A percentile compares a stretch with the other conserved stretches of the same genome.
Evolutionary conservation across 2,888 invertebrate species (phyloP).

Genomic region (Dasypolia templi): DNA sequence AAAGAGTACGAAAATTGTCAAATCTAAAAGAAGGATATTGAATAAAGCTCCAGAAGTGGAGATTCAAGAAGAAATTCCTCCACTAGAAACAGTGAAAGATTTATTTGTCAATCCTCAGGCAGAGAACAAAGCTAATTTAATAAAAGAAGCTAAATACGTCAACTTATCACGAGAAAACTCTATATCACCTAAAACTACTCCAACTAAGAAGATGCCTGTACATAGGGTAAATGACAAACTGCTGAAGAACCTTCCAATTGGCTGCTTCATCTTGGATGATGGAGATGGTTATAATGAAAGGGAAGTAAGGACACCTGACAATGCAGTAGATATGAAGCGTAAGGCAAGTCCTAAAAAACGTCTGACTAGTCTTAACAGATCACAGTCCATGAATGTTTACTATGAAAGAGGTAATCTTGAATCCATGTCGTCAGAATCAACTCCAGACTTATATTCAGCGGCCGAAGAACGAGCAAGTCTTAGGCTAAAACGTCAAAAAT

Average conservation of each 20-base stretch:
- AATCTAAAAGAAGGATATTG: conserved; percentile 83
- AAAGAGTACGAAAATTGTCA: conserved; percentile 89
- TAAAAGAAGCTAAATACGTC: conserved; percentile 86
- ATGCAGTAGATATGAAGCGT: conserved; percentile 67
- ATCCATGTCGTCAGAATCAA: conserved; percentile 80
- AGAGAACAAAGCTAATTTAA: conserved; percentile 84
- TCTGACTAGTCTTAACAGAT: conserved; percentile 75
- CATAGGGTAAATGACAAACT: conserved; percentile 83
- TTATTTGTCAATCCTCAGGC: conserved; percentile 85
- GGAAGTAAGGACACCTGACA: conserved; percentile 87
- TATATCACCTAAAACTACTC: conserved; percentile 83
- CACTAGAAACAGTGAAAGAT: conserved; percentile 80
- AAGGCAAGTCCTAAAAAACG: conserved; percentile 63
- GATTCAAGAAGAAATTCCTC: conserved; percentile 79
- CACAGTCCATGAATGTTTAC: conserved; percentile 83
- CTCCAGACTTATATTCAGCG: conserved; percentile 81
- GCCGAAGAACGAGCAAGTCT: conserved; percentile 78
- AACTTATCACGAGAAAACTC: conserved; percentile 87
- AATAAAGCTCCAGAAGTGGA: conserved; percentile 72
- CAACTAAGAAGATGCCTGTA: conserved; percentile 81
- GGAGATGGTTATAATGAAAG: conserved; percentile 88
- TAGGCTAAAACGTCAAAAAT: conserved; percentile 89
- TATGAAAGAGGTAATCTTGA: conserved; percentile 74
- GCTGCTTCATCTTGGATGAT: conserved; percentile 87
- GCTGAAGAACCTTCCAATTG: conserved; percentile 85